Conservation (phyloP, 2,888 invertebrate genomes). For the Dysmachus trigonus region DNA sequence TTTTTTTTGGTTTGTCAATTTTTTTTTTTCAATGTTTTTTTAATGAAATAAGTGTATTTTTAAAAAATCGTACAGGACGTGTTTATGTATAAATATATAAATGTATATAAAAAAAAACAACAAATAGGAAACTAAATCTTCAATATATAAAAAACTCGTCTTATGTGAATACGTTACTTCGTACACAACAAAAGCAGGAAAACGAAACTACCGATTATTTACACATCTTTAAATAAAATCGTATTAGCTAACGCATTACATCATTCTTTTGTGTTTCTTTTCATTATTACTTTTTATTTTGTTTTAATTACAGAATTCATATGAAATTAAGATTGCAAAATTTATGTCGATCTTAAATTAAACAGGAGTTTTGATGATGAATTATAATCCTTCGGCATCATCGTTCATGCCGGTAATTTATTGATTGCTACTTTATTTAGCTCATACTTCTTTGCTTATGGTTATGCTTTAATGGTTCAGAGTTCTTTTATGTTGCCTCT, state of each 20-base stretch:
- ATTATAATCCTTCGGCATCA: neutral
- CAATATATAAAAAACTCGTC: neutral
- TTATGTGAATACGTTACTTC: neutral
- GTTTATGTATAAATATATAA: constrained; percentile 17
- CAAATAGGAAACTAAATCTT: constrained; percentile 27
- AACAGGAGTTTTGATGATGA: neutral
- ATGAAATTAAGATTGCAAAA: neutral
- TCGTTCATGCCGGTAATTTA: neutral
- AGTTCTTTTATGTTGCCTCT: neutral
- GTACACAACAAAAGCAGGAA: neutral
- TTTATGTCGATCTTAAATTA: neutral
- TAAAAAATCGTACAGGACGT: constrained; percentile 24
- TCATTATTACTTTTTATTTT: neutral
- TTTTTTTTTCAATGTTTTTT: constrained; percentile 7
- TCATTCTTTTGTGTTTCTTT: neutral
- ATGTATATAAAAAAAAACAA: constrained; percentile 24
- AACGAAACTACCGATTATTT: neutral
- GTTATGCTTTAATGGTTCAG: neutral
- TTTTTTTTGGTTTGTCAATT: neutral
- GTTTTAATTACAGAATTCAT: neutral
- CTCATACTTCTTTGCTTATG: neutral
- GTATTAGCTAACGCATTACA: neutral
- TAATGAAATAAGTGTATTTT: constrained; percentile 4
- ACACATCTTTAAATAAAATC: neutral
- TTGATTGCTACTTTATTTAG: neutral